These are phyloP conservation scores for Leptinotarsa defecta DNA, from an alignment of 1,140 invertebrate species.

Conservation along the genomic window DNA sequence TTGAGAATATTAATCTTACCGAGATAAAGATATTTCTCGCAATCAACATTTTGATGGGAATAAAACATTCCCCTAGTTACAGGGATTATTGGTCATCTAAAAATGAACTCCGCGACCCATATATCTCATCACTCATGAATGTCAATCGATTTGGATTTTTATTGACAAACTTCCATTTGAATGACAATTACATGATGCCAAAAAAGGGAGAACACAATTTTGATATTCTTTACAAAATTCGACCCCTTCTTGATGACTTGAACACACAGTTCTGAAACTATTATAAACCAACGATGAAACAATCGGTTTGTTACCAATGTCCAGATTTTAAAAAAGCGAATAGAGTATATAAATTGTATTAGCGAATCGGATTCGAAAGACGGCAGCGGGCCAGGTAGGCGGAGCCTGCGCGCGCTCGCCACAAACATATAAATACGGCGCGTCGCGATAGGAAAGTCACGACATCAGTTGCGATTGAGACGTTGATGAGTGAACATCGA, in stretches of 20 bases:
- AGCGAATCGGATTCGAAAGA: no score
- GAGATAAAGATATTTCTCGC: conserved; percentile 28
- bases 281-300: conserved; percentile 42
- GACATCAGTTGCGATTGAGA: no score
- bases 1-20: no score
- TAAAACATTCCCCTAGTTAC: conserved; percentile 43
- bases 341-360: no score
- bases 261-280: conserved; percentile 44
- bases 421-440: no score
- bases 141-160: conserved; percentile 56
- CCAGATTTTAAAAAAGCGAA: no score
- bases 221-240: conserved; percentile 56
- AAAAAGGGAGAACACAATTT: conserved; percentile 43
- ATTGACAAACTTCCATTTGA: conserved; percentile 51
- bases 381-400: no score
- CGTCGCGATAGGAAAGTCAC: no score
- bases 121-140: conserved; percentile 46
- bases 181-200: conserved; percentile 50
- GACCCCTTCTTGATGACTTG: conserved; percentile 47
- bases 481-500: no score
- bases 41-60: conserved; percentile 30
- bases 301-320: no score
- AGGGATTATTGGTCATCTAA: conserved; percentile 35
- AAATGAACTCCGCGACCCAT: conserved; percentile 26
- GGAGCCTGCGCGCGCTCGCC: no score